phyloP scores from a whole-genome alignment of 2,113 vertebrate species.

The Pygoscelis adeliae region DNA sequence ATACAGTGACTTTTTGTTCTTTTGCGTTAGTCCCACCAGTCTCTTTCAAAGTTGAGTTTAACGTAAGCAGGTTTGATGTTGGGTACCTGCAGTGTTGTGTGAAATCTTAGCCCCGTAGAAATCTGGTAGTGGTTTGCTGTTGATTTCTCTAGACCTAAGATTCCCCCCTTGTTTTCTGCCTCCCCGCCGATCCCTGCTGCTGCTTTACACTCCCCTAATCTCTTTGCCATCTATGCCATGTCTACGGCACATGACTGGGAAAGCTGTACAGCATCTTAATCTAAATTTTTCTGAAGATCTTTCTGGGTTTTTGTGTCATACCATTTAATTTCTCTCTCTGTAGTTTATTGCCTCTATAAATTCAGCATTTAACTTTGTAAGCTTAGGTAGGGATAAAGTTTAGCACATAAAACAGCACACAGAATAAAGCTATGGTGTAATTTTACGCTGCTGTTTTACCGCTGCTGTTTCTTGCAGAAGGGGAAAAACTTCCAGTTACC shows the following conservation, averaged over 20 bases:
- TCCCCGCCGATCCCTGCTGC: neutral
- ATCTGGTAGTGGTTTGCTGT: neutral
- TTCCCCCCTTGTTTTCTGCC: neutral
- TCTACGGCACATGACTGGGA: neutral
- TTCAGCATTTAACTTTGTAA: neutral
- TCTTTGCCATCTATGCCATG: too few relatives aligned
- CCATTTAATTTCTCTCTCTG: neutral
- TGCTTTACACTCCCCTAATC: neutral
- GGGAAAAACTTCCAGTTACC: neutral
- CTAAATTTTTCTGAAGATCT: neutral
- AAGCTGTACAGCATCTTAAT: neutral
- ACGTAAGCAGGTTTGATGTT: accelerated
- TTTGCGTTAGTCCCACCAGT: neutral
- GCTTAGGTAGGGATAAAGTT: neutral
- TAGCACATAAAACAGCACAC: neutral
- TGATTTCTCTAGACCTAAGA: neutral
- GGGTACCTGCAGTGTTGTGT: accelerated
- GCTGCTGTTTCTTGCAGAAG: neutral
- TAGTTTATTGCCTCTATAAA: neutral
- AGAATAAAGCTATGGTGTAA: neutral
- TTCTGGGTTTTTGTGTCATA: neutral
- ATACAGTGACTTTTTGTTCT: accelerated
- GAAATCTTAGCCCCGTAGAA: neutral
- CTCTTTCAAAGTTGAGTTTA: neutral
- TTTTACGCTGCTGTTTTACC: neutral